Percentiles rank a stretch among this genome's conserved stretches.
Conservation (phyloP, 1,140 invertebrate genomes). For the Amyelois transitella region DNA sequence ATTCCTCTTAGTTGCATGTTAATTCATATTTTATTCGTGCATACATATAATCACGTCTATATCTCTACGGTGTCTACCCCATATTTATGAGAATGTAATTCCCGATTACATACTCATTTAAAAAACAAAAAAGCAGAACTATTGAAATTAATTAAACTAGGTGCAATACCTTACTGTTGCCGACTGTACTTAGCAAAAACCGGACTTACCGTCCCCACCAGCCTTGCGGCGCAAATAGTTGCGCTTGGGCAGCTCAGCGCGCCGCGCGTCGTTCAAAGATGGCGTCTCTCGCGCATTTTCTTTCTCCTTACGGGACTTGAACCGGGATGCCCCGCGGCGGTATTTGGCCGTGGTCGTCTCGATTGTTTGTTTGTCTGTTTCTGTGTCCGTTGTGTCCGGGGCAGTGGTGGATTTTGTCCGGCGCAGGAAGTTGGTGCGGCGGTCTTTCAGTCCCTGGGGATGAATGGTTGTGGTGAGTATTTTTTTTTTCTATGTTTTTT, state of each 20-base stretch:
- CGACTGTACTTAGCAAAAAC: slow-evolving; percentile 21
- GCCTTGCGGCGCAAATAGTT: slow-evolving; percentile 44
- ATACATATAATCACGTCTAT: too few species aligned
- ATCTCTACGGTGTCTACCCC: too few species aligned
- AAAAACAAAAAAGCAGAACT: too few species aligned
- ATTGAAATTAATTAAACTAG: too few species aligned
- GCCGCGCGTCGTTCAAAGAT: slow-evolving; percentile 33
- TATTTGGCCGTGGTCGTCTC: slow-evolving; percentile 47
- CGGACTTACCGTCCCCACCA: slow-evolving; percentile 64
- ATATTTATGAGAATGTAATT: too few species aligned
- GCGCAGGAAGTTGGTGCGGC: slow-evolving; percentile 38
- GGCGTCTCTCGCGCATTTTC: slow-evolving; percentile 33
- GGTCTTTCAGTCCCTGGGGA: slow-evolving; percentile 41
- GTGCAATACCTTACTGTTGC: too few species aligned
- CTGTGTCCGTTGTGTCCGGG: slow-evolving; percentile 36
- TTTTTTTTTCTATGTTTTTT: not conserved
- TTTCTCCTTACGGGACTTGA: slow-evolving; percentile 49
- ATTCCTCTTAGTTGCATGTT: too few species aligned
- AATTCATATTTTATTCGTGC: too few species aligned
- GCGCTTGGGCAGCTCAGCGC: slow-evolving; percentile 46
- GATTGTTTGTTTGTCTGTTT: slow-evolving; percentile 22
- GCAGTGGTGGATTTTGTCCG: slow-evolving; percentile 52
- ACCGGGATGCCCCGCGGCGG: slow-evolving; percentile 44
- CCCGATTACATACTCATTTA: too few species aligned
- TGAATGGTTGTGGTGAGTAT: slow-evolving; percentile 43